Evolutionary conservation across 2,797 vertebrate genomes (phyloP).

Genomic region (Meriones psammophilus): DNA sequence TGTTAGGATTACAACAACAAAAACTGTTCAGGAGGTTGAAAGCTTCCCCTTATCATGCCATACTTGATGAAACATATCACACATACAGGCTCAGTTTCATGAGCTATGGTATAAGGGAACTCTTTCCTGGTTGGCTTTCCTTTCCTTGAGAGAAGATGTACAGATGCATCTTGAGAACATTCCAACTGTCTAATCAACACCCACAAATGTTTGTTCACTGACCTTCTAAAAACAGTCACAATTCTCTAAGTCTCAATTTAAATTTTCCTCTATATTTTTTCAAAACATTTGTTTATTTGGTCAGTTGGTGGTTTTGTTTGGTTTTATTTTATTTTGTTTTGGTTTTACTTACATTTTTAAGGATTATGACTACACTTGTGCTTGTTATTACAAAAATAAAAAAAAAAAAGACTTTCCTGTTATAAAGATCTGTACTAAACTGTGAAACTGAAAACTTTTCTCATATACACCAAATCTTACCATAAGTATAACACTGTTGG

Average conservation of each 20-base stretch:
- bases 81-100: not conserved
- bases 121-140: not conserved
- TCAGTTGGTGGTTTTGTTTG: not conserved
- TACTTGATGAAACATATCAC: not conserved
- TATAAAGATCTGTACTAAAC: not conserved
- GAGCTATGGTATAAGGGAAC: not conserved
- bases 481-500: not conserved
- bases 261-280: conserved; percentile 2
- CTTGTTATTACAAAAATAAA: conserved; percentile 5
- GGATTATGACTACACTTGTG: not conserved
- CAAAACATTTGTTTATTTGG: not conserved
- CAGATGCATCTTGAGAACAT: not conserved
- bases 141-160: not conserved
- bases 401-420: conserved; percentile 17
- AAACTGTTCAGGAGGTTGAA: not conserved
- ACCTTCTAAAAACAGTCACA: not conserved
- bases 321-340: not conserved
- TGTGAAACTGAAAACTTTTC: not conserved
- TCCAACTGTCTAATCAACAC: not conserved
- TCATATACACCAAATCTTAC: not conserved
- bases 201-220: not conserved
- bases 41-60: not conserved
- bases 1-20: not conserved
- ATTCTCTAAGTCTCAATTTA: not conserved
- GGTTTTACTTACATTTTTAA: not conserved